Conservation (phyloP, 2,797 vertebrate genomes). For the Epinephelus malabaricus region DNA sequence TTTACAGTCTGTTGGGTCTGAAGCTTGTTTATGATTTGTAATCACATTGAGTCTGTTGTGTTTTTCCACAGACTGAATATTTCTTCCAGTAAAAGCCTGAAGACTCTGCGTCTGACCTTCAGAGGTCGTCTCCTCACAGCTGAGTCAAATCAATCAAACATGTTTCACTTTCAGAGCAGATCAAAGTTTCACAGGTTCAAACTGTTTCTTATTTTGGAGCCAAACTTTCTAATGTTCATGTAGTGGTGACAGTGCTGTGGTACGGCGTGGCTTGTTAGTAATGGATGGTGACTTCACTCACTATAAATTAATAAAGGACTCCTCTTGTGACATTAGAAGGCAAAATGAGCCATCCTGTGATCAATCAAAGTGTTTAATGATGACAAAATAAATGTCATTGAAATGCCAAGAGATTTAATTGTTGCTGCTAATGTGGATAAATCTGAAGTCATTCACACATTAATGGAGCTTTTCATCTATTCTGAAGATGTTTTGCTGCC, state of each 20-base stretch:
- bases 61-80: not conserved
- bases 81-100: not conserved
- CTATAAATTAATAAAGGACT: slow-evolving; percentile 73
- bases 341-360: slow-evolving; percentile 56
- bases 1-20: too few species aligned
- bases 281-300: slow-evolving; percentile 61
- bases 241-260: not conserved
- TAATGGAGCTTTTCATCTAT: slow-evolving; percentile 56
- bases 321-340: slow-evolving; percentile 56
- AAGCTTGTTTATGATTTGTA: too few species aligned
- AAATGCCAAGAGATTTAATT: slow-evolving; percentile 80
- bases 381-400: slow-evolving; percentile 75
- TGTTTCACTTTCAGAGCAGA: not conserved
- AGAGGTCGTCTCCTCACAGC: not conserved
- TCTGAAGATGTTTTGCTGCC: slow-evolving; percentile 47
- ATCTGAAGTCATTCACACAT: slow-evolving; percentile 65
- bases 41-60: not conserved
- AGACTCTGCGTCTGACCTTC: not conserved
- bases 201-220: not conserved
- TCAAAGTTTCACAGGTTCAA: not conserved
- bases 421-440: slow-evolving; percentile 67
- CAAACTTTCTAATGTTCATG: slow-evolving; percentile 16
- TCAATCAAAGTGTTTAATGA: slow-evolving; percentile 74
- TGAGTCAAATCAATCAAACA: slow-evolving; percentile 11
- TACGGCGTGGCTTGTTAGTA: slow-evolving; percentile 56